phyloP scores from a whole-genome alignment of 2,888 invertebrate genomes.

The Oscheius sp. region DNA sequence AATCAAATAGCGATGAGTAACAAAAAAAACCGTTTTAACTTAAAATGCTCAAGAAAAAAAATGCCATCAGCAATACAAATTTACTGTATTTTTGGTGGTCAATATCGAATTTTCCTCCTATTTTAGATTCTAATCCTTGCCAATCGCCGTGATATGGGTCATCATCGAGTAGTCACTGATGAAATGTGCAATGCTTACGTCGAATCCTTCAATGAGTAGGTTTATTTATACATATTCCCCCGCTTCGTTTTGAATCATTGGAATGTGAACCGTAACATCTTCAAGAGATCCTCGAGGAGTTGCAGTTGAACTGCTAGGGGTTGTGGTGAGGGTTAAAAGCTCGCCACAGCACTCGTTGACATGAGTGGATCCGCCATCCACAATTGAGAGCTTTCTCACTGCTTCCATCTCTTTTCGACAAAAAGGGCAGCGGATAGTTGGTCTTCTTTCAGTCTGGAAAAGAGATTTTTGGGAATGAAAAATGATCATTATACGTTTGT shows the following conservation, averaged over 20 bases:
- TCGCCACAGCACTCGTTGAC: constrained; percentile 28
- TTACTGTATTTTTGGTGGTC: too few relatives aligned
- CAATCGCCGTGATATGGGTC: constrained; percentile 96
- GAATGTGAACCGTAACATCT: neutral
- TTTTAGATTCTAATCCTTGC: constrained; percentile 83
- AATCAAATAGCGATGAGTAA: too few relatives aligned
- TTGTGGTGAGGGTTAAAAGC: neutral
- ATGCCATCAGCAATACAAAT: too few relatives aligned
- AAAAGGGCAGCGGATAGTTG: constrained; percentile 23
- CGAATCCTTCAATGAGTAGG: constrained; percentile 44
- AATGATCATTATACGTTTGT: too few relatives aligned
- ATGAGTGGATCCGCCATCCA: constrained; percentile 6
- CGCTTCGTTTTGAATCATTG: neutral
- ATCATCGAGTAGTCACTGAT: constrained; percentile 84
- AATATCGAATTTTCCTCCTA: neutral
- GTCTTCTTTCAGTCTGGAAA: constrained; percentile 12
- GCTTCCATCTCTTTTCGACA: constrained; percentile 17
- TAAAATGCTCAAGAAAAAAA: too few relatives aligned
- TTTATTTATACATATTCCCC: neutral
- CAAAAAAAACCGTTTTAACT: too few relatives aligned
- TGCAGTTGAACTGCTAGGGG: neutral
- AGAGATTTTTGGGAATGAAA: neutral
- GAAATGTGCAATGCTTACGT: constrained; percentile 44
- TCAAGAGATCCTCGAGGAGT: constrained; percentile 4
- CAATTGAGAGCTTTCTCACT: neutral